Evolutionary conservation across 1,140 invertebrate species (phyloP), one percentile per base, ranked within the genome.

Genomic region (Hylaeus volcanicus): DNA sequence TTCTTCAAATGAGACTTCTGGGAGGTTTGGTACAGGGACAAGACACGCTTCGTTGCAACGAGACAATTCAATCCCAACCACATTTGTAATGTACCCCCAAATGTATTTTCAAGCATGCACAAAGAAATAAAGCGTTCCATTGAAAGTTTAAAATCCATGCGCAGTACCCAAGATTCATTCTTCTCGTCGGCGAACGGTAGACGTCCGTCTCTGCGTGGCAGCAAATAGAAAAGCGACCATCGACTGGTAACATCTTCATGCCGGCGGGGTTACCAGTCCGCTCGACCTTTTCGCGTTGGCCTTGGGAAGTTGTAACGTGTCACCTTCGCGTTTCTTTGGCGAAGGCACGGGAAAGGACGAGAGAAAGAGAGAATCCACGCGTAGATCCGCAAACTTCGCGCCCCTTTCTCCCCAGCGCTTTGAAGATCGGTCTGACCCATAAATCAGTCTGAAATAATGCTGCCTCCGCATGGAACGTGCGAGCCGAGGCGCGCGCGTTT

Each of bases 371-470:
- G 68, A 37, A 72, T 41, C 37, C 74, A 45, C 26, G 37, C 76
- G 76, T 78, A 79, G 75, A 79, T 81, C 74, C 84, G 81, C 81
- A 68, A 84, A 82, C 64, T 78, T 77, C 66, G 55, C 63, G 48
- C 79, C 69, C 61, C 65, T 70, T 63, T 63, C 45, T 48, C 45
- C 83, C 81, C 75, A 26, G 75, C 65, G 78, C 82, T 88, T 79
- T 82, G 86, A 90, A 86, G 82, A 86, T 87, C 79, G 65, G 56
- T 53, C 61, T 82, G 88, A 89, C 87, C 90, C 86, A 91, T 92
- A 91, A 92, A 91, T 91, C 90, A 92, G 87, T 11, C 80, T 73
- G 90, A 89, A 86, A 90, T 90, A 90, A 91, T 88, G 89, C 87
- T 88, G 83, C 85, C 84, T 74, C 78, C 73, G 84, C 83, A 75